phyloP scores from a whole-genome alignment of 2,113 vertebrate species.

The Lagopus leucura region DNA sequence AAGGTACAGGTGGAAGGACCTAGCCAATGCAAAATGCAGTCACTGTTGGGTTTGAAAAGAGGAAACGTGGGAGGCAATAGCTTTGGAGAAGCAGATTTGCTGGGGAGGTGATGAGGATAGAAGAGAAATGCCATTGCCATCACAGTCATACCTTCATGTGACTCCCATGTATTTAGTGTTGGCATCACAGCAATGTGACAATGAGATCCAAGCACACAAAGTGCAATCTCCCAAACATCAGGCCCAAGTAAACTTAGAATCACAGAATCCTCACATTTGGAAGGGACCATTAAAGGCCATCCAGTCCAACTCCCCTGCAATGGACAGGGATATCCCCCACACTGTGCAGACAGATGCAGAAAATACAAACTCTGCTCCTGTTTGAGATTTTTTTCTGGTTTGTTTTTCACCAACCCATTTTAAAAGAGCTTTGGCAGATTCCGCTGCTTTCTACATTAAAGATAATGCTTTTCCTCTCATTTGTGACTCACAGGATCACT shows the following conservation, averaged over 20 bases:
- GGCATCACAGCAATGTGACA: neutral
- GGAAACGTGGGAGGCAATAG: neutral
- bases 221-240: neutral
- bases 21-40: rapidly evolving
- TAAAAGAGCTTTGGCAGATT: neutral
- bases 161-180: rapidly evolving
- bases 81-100: neutral
- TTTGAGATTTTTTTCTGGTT: neutral
- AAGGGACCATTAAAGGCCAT: no score
- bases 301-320: no score
- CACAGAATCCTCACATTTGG: no score
- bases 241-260: neutral
- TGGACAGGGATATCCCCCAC: no score
- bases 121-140: neutral
- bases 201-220: neutral
- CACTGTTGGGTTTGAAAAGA: neutral
- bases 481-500: constrained; percentile 20
- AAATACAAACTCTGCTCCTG: neutral
- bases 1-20: rapidly evolving
- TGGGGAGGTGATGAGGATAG: rapidly evolving
- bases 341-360: neutral
- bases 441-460: neutral
- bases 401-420: neutral
- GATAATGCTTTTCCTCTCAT: neutral
- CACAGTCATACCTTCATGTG: rapidly evolving